These are phyloP conservation scores for Choreutis nemorana DNA, from an alignment of 2,888 invertebrate species.

Conservation along the genomic window DNA sequence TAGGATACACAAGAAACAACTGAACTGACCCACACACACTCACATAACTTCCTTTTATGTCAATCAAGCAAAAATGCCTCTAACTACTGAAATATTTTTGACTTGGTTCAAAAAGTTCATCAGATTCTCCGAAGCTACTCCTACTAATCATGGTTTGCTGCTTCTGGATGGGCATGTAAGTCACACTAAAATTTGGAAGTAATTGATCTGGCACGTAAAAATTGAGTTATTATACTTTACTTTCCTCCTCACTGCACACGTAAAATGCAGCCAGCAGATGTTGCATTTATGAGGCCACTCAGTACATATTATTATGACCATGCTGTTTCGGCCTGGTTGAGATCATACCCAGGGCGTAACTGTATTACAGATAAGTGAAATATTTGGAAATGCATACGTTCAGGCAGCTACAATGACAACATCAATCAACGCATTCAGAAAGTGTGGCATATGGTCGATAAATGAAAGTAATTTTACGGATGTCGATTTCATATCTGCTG, in stretches of 20 bases:
- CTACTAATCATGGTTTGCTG: conserved; percentile 16
- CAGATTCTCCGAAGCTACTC: too few relatives aligned
- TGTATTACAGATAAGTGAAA: conserved; percentile 13
- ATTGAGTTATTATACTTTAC: conserved; percentile 5
- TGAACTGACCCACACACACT: too few relatives aligned
- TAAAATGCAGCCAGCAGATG: conserved; percentile 18
- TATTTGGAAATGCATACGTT: conserved; percentile 19
- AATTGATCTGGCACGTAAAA: conserved; percentile 10
- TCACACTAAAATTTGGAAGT: conserved; percentile 11
- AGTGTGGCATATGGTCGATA: conserved; percentile 19
- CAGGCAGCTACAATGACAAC: conserved; percentile 16
- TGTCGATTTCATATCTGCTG: conserved; percentile 12
- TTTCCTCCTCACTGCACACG: conserved; percentile 4
- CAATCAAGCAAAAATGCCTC: too few relatives aligned
- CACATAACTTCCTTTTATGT: too few relatives aligned
- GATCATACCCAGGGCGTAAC: conserved; percentile 18
- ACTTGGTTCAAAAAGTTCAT: too few relatives aligned
- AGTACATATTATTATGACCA: conserved; percentile 15
- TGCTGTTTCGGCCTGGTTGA: conserved; percentile 16
- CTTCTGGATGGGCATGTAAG: conserved; percentile 19
- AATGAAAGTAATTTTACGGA: conserved; percentile 16
- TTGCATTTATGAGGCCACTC: conserved; percentile 17
- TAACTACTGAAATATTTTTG: too few relatives aligned
- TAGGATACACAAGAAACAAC: too few relatives aligned
- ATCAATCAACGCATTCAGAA: conserved; percentile 18